Evolutionary conservation across 2,888 invertebrate species (phyloP), one percentile per base, ranked within the genome.

Genomic region (Sphaerophoria taeniata): DNA sequence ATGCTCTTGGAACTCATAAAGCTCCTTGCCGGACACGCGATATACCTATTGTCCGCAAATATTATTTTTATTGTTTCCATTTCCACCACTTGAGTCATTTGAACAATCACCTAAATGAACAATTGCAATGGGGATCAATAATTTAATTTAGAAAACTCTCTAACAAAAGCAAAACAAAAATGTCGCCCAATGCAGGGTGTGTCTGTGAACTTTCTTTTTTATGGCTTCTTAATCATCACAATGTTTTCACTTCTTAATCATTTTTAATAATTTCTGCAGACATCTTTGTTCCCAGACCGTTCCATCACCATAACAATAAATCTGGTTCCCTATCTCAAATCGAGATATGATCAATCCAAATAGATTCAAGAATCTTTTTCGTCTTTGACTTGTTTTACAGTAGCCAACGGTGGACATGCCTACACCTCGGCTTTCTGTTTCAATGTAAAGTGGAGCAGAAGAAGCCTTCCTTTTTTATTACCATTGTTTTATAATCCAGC

Each of bases 401-500:
- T 34, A 6, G 3, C 3, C 11, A 6, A 39, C 24, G 12, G 49
- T 61, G 31, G 31, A 49, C 34, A 65, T 65, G 49, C 65, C 47
- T 34, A 16, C 31, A 67, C 24, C 24, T 24, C 24, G 24, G 24
- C 67, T 67, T 67, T 67, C 36, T 31, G 39, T 67, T 67, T 53
- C 67, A 67, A 5, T 67, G n/a, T 5, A 31, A 67, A 53, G 53
- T 67, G 14, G 51, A 49, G 6, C 65, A 34, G 49, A 65, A 39
- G 53, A 67, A 67, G 67, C 67, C 67, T 67, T 67, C 24, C 24
- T 53, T 33, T 61, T 67, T 39, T 36, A 53, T 67, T 53, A 24
- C 53, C 67, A 67, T 67, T 67, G 67, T 53, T 53, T 67, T 39
- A 67, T 67, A 67, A 67, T 67, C 67, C 67, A 53, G 39, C 67